Evolutionary conservation across 2,888 invertebrate species (phyloP), one percentile per base, ranked within the genome.

Genomic region (Drosophila maculinotata): DNA sequence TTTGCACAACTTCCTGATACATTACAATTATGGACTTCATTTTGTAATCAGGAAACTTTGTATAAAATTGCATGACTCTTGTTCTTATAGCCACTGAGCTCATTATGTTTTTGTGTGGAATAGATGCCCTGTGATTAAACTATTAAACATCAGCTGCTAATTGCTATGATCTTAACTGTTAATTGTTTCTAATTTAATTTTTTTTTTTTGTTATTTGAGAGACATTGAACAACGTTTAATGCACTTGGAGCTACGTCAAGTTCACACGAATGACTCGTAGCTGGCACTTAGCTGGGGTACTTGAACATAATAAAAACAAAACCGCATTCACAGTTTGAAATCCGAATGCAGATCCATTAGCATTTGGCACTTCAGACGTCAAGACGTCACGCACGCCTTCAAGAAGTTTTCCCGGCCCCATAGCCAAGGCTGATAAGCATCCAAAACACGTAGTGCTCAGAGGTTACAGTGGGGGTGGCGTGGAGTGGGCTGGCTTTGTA

Each of bases 341-440:
- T n/a, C n/a, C n/a, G n/a, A n/a, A n/a, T 39, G 42, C 25, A 56
- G 26, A 47, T 48, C 39, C 15, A 52, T 67, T 69, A 33, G 15
- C 52, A 41, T 31, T 38, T 26, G 25, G n/a, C 57, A 42, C 38
- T 33, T 42, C 47, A 39, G 28, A n/a, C n/a, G n/a, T n/a, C n/a
- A 30, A 15, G 33, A 42, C 52, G 47, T 57, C 63, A 63, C 56
- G 49, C 71, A 71, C 59, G 71, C 72, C 72, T 66, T 48, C 59
- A 44, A 44, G 14, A 48, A 56, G 38, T 47, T 54, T 48, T 25
- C 49, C 20, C 31, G 33, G 44, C 20, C 30, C 28, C 5, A 36
- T 14, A 12, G 31, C 12, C 51, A 60, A 38, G 59, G 54, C 52
- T 33, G 67, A 66, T 71, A 41, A 38, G 31, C 51, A 71, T 51